Evolutionary conservation across 1,140 invertebrate genomes (phyloP).

Genomic region (Drosophila kurseongensis): DNA sequence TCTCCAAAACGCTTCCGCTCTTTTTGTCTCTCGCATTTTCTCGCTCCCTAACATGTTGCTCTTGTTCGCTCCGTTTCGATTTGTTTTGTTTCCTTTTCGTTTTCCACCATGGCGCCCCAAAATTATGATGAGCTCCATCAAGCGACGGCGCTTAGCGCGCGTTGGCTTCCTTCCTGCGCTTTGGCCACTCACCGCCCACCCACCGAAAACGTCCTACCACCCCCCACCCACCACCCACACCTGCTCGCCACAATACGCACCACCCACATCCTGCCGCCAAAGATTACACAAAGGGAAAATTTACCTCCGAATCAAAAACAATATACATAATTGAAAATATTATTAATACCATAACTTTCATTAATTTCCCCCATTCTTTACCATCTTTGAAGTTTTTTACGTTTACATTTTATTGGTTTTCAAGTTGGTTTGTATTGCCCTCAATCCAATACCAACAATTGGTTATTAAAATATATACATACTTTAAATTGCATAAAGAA

Average conservation of each 20-base stretch:
- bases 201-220: not conserved
- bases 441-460: too few species aligned
- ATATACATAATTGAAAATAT: too few species aligned
- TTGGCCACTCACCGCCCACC: conserved; percentile 29
- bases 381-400: too few species aligned
- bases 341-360: too few species aligned
- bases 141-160: conserved; percentile 47
- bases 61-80: conserved; percentile 49
- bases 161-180: conserved; percentile 40
- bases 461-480: too few species aligned
- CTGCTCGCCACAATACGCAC: conserved; percentile 3
- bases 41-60: conserved; percentile 61
- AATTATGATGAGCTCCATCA: conserved; percentile 67
- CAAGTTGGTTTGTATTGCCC: too few species aligned
- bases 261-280: conserved; percentile 14
- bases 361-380: too few species aligned
- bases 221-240: conserved; percentile 9
- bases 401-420: too few species aligned
- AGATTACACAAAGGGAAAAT: conserved; percentile 17
- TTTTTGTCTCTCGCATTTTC: not conserved
- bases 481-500: too few species aligned
- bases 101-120: conserved; percentile 60
- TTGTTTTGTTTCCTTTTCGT: conserved; percentile 69
- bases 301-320: too few species aligned
- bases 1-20: conserved; percentile 10